phyloP scores from a whole-genome alignment of 2,797 vertebrate species.

The Anabacerthia variegaticeps region DNA sequence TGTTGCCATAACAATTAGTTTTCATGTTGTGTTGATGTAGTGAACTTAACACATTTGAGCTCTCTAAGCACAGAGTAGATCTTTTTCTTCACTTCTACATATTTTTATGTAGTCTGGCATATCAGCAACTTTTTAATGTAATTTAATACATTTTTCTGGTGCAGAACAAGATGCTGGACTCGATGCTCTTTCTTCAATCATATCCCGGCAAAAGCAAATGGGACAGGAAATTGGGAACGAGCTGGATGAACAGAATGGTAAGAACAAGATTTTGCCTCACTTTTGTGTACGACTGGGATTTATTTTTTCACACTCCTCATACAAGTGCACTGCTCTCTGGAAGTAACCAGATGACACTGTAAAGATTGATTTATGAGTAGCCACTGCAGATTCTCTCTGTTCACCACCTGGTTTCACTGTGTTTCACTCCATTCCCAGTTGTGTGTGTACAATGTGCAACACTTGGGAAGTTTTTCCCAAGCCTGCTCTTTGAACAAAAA shows the following conservation, averaged over 20 bases:
- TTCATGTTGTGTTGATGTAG: background rate
- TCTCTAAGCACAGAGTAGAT: background rate
- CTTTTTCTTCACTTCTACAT: background rate
- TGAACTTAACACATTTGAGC: background rate
- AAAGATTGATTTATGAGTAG: background rate
- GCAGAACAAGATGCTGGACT: conserved; percentile 94
- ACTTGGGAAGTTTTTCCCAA: background rate
- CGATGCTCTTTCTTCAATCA: conserved; percentile 90
- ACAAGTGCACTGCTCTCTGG: background rate
- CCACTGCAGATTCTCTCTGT: background rate
- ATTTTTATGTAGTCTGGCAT: background rate
- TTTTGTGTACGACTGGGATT: background rate
- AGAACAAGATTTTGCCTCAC: conserved; percentile 20
- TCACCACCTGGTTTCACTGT: background rate
- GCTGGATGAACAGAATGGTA: conserved; percentile 96
- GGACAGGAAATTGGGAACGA: conserved; percentile 96
- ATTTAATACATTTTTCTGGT: background rate
- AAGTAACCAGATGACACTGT: background rate
- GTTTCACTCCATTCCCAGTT: accelerated
- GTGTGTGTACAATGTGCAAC: accelerated
- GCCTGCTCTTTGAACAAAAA: background rate
- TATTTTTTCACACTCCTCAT: accelerated
- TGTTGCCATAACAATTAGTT: conserved; percentile 15
- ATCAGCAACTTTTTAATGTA: background rate
- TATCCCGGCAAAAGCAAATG: conserved; percentile 94